A percentile compares a stretch with the other conserved stretches of the same genome.
These are phyloP conservation scores for Zapornia atra DNA, from an alignment of 2,113 vertebrate species.

Conservation along the genomic window DNA sequence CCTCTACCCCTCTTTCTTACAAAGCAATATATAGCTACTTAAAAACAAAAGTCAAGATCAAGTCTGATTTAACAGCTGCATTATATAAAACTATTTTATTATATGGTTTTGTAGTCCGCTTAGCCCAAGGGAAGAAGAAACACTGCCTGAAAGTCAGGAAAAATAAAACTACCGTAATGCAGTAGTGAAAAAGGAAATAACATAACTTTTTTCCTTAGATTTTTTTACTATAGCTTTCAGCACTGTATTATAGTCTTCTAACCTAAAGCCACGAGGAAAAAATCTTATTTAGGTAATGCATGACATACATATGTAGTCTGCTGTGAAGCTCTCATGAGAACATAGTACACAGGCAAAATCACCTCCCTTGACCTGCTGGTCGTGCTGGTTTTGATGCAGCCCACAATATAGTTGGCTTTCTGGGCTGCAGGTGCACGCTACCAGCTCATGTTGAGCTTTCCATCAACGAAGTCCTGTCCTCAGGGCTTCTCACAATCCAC, in stretches of 20 bases:
- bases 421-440: too few species aligned
- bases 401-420: too few species aligned
- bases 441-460: too few species aligned
- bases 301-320: background rate
- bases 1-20: accelerated
- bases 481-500: too few species aligned
- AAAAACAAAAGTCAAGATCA: background rate
- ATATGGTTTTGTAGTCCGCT: background rate
- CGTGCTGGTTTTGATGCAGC: too few species aligned
- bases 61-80: background rate
- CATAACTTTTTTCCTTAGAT: background rate
- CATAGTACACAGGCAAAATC: too few species aligned
- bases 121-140: background rate
- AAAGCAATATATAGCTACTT: background rate
- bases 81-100: background rate
- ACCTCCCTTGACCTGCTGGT: too few species aligned
- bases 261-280: background rate
- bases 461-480: too few species aligned
- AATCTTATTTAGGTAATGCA: background rate
- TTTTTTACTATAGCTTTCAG: background rate
- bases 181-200: background rate
- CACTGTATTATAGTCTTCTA: background rate
- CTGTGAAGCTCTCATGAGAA: background rate
- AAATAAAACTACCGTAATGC: background rate
- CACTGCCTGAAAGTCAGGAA: background rate